Conservation (phyloP, 1,140 invertebrate genomes). For the Lordiphosa clarofinis region DNA sequence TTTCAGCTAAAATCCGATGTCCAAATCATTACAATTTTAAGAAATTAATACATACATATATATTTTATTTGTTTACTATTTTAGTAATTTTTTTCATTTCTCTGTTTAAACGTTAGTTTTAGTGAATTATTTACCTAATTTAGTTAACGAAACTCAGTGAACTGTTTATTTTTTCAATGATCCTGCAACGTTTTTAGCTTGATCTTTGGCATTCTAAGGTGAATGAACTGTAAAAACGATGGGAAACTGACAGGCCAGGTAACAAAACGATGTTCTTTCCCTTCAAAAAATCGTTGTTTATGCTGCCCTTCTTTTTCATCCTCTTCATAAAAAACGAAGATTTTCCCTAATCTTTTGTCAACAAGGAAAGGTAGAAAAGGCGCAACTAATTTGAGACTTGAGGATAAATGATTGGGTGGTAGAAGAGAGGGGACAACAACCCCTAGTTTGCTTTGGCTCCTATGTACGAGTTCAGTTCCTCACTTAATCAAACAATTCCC, state of each 20-base stretch:
- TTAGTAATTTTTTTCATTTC: too few relatives aligned
- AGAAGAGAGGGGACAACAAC: conserved; percentile 13
- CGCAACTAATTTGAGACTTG: conserved; percentile 47
- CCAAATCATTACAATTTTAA: too few relatives aligned
- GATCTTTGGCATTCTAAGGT: conserved; percentile 27
- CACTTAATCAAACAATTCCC: conserved; percentile 49
- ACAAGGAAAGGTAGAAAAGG: conserved; percentile 29
- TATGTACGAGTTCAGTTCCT: conserved; percentile 12
- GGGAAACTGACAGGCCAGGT: conserved; percentile 47
- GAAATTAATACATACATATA: too few relatives aligned
- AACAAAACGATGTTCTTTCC: conserved; percentile 30
- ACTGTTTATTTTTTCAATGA: conserved; percentile 4
- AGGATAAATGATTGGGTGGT: conserved; percentile 35
- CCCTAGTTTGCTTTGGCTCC: conserved; percentile 24
- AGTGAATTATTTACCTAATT: too few relatives aligned
- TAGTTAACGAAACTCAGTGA: too few relatives aligned
- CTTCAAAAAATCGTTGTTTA: conserved; percentile 15
- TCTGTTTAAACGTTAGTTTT: too few relatives aligned
- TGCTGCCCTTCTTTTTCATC: background rate
- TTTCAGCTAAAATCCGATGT: too few relatives aligned
- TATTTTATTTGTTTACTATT: too few relatives aligned
- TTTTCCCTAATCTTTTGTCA: conserved; percentile 47
- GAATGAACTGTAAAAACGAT: conserved; percentile 51
- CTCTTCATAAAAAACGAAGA: conserved; percentile 15
- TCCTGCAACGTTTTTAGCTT: conserved; percentile 18